A percentile compares a stretch with the other conserved stretches of the same genome.
Evolutionary conservation across 2,797 vertebrate species (phyloP).

Genomic region (Galaxias olidus): DNA sequence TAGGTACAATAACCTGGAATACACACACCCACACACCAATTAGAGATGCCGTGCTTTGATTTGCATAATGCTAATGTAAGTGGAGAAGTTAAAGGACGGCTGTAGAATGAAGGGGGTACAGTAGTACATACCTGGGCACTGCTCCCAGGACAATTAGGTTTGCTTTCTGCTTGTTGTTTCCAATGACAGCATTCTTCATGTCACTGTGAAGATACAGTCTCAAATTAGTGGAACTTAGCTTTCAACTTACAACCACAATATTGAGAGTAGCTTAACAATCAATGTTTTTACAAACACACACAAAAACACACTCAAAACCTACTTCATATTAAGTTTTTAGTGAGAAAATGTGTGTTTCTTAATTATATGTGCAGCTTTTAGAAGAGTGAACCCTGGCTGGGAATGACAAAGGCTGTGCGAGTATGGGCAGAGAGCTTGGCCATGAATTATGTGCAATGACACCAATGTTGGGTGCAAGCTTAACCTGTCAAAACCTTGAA

Average conservation of each 20-base stretch:
- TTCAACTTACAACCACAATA: not conserved
- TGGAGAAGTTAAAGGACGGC: not conserved
- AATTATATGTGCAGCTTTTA: too few species aligned
- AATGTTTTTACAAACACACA: not conserved
- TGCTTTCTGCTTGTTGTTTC: constrained; percentile 99
- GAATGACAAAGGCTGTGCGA: too few species aligned
- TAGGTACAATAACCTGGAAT: constrained; percentile 90
- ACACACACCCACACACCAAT: constrained; percentile 3
- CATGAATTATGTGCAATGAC: too few species aligned
- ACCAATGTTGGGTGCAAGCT: too few species aligned
- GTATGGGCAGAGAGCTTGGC: too few species aligned
- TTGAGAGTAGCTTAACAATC: too few species aligned
- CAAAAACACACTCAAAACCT: not conserved
- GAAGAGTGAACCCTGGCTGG: too few species aligned
- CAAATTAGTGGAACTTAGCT: constrained; percentile 38
- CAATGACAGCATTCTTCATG: constrained; percentile 99
- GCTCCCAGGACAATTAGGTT: constrained; percentile 99
- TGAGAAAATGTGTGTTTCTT: too few species aligned
- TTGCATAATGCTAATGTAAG: not conserved
- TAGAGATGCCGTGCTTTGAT: too few species aligned
- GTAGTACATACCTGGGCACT: constrained; percentile 86
- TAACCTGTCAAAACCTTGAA: too few species aligned
- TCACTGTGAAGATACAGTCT: constrained; percentile 82
- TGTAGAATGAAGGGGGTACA: too few species aligned
- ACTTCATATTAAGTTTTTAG: too few species aligned